Percentiles rank a stretch among this genome's conserved stretches.
Evolutionary conservation across 2,888 invertebrate genomes (phyloP).

Genomic region (Thera obeliscata): DNA sequence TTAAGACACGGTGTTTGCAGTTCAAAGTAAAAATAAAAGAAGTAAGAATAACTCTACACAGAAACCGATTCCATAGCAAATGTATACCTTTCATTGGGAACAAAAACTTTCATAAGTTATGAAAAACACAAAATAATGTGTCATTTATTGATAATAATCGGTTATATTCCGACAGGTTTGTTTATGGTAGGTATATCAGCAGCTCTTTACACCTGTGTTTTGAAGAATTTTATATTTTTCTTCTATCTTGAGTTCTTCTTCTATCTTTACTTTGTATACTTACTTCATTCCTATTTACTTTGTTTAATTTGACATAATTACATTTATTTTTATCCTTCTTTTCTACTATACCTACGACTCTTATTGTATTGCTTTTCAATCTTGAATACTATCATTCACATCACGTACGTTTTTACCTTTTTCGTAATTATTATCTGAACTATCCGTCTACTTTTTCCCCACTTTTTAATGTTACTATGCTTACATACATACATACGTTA

Average conservation of each 20-base stretch:
- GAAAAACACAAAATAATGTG: too few species aligned
- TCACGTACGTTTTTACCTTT: not conserved
- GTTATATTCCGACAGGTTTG: too few species aligned
- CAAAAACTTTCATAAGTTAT: not conserved
- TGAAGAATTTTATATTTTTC: not conserved
- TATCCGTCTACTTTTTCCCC: not conserved
- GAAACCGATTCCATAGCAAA: too few species aligned
- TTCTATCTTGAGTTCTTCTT: not conserved
- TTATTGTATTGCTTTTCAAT: not conserved
- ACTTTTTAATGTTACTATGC: not conserved
- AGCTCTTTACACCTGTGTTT: not conserved
- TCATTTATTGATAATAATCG: too few species aligned
- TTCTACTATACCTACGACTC: too few species aligned
- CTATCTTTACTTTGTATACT: not conserved
- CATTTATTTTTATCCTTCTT: too few species aligned
- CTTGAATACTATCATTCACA: not conserved
- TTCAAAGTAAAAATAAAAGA: too few species aligned
- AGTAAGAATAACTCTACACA: too few species aligned
- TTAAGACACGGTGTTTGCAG: not conserved
- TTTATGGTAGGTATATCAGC: not conserved
- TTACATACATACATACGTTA: not conserved
- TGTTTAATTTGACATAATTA: too few species aligned
- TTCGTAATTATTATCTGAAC: not conserved
- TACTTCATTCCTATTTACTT: not conserved
- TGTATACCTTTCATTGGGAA: not conserved